Conservation (phyloP, 2,797 vertebrate species). For the Oreortyx pictus region DNA sequence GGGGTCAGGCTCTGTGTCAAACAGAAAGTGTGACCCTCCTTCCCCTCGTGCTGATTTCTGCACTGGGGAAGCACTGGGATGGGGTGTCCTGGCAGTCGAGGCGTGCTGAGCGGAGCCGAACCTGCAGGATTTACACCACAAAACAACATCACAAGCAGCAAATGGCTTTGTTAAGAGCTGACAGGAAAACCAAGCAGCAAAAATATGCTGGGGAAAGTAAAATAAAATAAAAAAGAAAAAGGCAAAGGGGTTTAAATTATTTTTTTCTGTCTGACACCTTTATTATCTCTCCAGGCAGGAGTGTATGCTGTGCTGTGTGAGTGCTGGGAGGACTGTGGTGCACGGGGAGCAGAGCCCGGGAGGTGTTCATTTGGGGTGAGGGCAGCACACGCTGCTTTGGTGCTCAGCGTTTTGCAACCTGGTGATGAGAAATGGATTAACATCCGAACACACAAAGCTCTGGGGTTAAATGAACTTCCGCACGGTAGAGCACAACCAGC, state of each 20-base stretch:
- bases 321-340: not conserved
- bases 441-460: not conserved
- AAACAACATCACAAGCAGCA: not conserved
- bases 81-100: too few species aligned
- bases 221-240: not conserved
- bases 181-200: not conserved
- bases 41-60: not conserved
- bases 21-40: not conserved
- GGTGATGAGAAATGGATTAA: not conserved
- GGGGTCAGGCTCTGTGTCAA: not conserved
- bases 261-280: not conserved
- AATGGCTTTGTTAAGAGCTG: not conserved
- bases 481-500: not conserved
- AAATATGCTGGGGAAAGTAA: not conserved
- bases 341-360: not conserved
- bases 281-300: not conserved
- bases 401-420: not conserved
- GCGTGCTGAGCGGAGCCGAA: not conserved
- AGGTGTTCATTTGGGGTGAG: not conserved
- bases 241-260: not conserved
- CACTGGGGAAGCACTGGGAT: too few species aligned
- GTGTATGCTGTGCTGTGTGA: not conserved
- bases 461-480: not conserved
- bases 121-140: not conserved
- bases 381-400: not conserved